Percentiles rank a stretch among this genome's conserved stretches.
phyloP scores from a whole-genome alignment of 1,140 invertebrate genomes.

The Rhagoletis pomonella region DNA sequence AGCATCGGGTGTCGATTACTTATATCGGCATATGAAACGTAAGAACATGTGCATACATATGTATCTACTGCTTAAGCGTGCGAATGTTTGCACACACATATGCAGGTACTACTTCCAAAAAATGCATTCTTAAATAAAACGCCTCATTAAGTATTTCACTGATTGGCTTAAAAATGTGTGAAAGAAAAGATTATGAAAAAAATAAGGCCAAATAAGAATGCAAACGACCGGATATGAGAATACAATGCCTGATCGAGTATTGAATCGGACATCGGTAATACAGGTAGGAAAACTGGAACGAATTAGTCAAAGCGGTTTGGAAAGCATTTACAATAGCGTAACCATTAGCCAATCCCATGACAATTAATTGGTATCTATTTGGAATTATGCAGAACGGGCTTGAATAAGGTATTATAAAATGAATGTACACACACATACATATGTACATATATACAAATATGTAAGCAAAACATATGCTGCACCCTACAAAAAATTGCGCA shows the following conservation, averaged over 20 bases:
- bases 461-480: too few relatives aligned
- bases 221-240: constrained; percentile 4
- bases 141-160: too few relatives aligned
- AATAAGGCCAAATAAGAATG: neutral
- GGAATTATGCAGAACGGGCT: neutral
- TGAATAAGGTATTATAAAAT: neutral
- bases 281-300: neutral
- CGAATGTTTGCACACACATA: neutral
- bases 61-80: neutral
- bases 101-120: neutral
- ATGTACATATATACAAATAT: neutral
- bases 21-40: neutral
- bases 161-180: too few relatives aligned
- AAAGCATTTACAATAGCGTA: constrained; percentile 1
- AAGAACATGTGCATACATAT: neutral
- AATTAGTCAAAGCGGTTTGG: neutral
- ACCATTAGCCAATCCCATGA: neutral
- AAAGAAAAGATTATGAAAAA: too few relatives aligned
- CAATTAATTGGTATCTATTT: neutral
- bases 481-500: too few relatives aligned
- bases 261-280: neutral
- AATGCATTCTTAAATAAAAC: too few relatives aligned
- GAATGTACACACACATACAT: neutral
- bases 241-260: neutral
- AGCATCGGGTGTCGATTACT: neutral